These are phyloP conservation scores for Eilema sororculum DNA, from an alignment of 2,888 invertebrate species.

Conservation along the genomic window DNA sequence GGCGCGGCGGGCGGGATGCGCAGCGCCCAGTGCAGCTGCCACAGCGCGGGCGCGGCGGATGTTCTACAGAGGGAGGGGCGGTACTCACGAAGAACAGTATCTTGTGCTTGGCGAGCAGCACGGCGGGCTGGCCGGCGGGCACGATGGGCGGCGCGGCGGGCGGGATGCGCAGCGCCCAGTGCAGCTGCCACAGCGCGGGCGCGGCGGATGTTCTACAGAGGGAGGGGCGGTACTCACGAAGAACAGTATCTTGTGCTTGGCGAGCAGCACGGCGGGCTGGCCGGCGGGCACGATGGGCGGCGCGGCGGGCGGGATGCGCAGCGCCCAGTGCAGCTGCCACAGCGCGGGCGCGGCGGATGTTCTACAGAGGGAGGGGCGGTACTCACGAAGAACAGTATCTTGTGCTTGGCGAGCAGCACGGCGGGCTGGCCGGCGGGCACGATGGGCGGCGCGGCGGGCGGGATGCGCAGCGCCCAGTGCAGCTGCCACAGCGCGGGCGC, in stretches of 20 bases:
- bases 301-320: constrained; percentile 96
- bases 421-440: constrained; percentile 97
- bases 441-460: constrained; percentile 95
- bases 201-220: constrained; percentile 44
- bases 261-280: constrained; percentile 94
- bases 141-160: constrained; percentile 95
- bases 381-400: constrained; percentile 97
- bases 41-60: constrained; percentile 88
- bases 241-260: constrained; percentile 95
- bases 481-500: constrained; percentile 93
- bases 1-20: constrained; percentile 96
- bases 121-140: constrained; percentile 96
- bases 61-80: no score
- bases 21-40: constrained; percentile 97
- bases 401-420: constrained; percentile 93
- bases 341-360: constrained; percentile 80
- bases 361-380: neutral
- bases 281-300: constrained; percentile 96
- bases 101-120: constrained; percentile 94
- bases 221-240: constrained; percentile 89
- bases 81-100: constrained; percentile 96
- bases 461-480: constrained; percentile 96
- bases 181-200: constrained; percentile 94
- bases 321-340: constrained; percentile 97
- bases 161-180: constrained; percentile 97